Evolutionary conservation across 2,113 vertebrate genomes (phyloP).

Genomic region (Pelecanoides urinatrix): DNA sequence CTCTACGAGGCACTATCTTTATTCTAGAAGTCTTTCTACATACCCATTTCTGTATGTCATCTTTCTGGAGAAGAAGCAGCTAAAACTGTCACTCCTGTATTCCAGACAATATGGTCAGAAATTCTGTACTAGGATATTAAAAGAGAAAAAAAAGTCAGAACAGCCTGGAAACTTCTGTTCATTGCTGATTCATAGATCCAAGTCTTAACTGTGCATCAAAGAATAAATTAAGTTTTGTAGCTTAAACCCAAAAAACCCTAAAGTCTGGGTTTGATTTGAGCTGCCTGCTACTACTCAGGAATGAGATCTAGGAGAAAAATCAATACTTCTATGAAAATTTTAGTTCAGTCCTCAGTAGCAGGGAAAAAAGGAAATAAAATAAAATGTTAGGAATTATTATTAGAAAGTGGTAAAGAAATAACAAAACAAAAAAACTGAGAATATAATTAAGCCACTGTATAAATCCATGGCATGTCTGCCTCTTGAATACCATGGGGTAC

Average conservation of each 20-base stretch:
- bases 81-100: not conserved
- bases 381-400: not conserved
- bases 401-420: not conserved
- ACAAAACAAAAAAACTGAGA: not conserved
- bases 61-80: not conserved
- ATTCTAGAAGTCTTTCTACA: not conserved
- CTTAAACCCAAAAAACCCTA: not conserved
- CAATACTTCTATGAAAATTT: not conserved
- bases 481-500: not conserved
- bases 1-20: not conserved
- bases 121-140: not conserved
- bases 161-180: not conserved
- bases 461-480: not conserved
- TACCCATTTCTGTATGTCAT: not conserved
- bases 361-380: not conserved
- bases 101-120: not conserved
- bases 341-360: not conserved
- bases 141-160: not conserved
- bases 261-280: not conserved
- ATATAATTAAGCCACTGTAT: not conserved
- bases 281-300: not conserved
- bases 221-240: not conserved
- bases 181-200: not conserved
- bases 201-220: not conserved
- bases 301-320: not conserved